Percentiles rank a stretch among this genome's conserved stretches.
Evolutionary conservation across 64 coral and sea anemone species (phyloP).

Genomic region (Montipora sp.): DNA sequence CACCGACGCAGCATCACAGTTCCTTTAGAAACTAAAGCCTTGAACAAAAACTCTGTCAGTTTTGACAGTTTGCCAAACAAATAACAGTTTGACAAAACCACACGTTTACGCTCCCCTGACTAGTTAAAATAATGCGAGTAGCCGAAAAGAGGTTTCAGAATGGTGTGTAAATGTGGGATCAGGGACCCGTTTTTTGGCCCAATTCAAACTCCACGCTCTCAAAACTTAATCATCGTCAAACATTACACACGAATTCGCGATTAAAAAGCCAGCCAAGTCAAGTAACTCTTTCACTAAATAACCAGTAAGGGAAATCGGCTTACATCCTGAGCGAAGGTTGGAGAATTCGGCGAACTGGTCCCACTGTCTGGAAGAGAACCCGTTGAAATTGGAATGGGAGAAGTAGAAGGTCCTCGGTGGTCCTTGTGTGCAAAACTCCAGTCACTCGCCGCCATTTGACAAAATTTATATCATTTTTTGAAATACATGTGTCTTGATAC

Average conservation of each 20-base stretch:
- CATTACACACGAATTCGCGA: background rate
- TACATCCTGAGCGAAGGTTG: conserved; percentile 77
- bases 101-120: too few relatives aligned
- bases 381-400: conserved; percentile 68
- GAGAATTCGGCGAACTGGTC: conserved; percentile 76
- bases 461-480: conserved; percentile 4
- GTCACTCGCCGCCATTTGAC: conserved; percentile 55
- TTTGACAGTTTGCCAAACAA: too few relatives aligned
- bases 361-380: conserved; percentile 82
- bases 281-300: background rate
- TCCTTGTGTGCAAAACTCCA: conserved; percentile 52
- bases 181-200: too few relatives aligned
- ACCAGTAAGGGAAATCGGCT: background rate
- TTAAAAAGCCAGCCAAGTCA: background rate
- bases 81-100: too few relatives aligned
- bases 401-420: conserved; percentile 37
- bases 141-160: too few relatives aligned
- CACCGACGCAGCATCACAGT: too few relatives aligned
- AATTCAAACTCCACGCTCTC: too few relatives aligned
- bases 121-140: too few relatives aligned
- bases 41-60: too few relatives aligned
- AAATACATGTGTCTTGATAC: background rate
- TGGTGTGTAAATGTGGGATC: too few relatives aligned
- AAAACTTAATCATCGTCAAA: too few relatives aligned
- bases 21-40: too few relatives aligned